Conservation (phyloP, 2,113 vertebrate genomes). For the Lonchura striata region DNA sequence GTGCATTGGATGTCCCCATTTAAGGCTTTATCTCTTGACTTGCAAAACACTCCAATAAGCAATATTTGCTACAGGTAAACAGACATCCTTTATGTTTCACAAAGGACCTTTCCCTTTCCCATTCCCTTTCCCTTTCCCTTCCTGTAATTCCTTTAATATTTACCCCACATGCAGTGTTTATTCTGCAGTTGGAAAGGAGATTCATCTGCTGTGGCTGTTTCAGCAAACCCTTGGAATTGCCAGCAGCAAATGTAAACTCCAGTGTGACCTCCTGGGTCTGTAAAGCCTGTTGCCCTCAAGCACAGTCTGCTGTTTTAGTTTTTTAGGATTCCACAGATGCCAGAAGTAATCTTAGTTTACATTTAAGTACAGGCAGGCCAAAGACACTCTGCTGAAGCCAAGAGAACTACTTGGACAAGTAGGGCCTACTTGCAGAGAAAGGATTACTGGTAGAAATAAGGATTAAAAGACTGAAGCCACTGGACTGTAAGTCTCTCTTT, state of each 20-base stretch:
- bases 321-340: constrained; percentile 23
- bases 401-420: not conserved
- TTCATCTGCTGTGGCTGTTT: not conserved
- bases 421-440: not conserved
- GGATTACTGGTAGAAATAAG: not conserved
- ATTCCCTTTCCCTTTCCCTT: not conserved
- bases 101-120: not conserved
- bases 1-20: not conserved
- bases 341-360: constrained; percentile 29
- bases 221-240: not conserved
- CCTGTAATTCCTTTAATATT: too few relatives aligned
- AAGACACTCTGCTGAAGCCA: not conserved
- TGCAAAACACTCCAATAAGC: not conserved
- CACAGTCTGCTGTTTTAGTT: not conserved
- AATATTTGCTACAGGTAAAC: not conserved
- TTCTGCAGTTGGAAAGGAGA: not conserved
- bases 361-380: not conserved
- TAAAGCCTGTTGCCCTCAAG: not conserved
- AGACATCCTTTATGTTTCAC: not conserved
- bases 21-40: not conserved
- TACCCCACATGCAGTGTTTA: not conserved
- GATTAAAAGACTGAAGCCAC: not conserved
- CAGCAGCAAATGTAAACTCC: not conserved
- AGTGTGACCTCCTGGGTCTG: not conserved
- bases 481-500: not conserved